Percentiles rank a stretch among this genome's conserved stretches.
Conservation (phyloP, 2,113 vertebrate genomes). For the Nematolebias whitei region DNA sequence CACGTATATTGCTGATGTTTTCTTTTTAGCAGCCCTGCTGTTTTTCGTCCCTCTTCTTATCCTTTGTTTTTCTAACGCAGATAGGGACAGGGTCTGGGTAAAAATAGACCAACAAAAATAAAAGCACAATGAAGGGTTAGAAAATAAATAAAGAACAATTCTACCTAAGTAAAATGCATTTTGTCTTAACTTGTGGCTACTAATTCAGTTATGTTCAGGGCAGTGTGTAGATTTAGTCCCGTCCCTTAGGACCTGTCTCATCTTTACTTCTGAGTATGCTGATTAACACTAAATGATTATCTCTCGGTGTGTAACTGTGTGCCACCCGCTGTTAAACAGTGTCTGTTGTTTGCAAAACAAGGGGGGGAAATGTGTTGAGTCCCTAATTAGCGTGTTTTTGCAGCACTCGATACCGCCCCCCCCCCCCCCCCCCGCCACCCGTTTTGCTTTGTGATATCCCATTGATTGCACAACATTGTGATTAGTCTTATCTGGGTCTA, state of each 20-base stretch:
- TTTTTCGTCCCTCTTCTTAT: conserved; percentile 42
- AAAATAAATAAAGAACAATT: conserved; percentile 47
- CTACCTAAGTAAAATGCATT: conserved; percentile 50
- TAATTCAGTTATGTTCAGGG: conserved; percentile 43
- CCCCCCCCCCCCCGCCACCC: conserved; percentile 28
- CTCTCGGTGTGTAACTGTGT: conserved; percentile 62
- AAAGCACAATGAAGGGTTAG: conserved; percentile 10
- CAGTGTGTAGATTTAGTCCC: conserved; percentile 11
- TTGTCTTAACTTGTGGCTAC: conserved; percentile 44
- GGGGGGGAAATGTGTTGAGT: conserved; percentile 64
- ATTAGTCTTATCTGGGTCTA: conserved; percentile 74
- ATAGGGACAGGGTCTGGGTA: conserved; percentile 49
- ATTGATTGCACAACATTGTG: conserved; percentile 72
- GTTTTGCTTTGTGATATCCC: conserved; percentile 59
- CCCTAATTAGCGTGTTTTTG: conserved; percentile 67
- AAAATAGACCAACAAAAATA: conserved; percentile 52
- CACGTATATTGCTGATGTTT: conserved; percentile 66
- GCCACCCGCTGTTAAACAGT: conserved; percentile 67
- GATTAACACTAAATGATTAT: conserved; percentile 60
- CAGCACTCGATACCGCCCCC: conserved; percentile 62
- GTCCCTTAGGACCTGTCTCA: conserved; percentile 28
- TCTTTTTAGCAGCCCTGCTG: conserved; percentile 48
- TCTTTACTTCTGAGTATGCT: conserved; percentile 37
- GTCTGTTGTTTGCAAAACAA: conserved; percentile 73
- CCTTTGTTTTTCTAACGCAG: conserved; percentile 40